phyloP scores from a whole-genome alignment of 1,140 invertebrate species.

The Metopolophium dirhodum region DNA sequence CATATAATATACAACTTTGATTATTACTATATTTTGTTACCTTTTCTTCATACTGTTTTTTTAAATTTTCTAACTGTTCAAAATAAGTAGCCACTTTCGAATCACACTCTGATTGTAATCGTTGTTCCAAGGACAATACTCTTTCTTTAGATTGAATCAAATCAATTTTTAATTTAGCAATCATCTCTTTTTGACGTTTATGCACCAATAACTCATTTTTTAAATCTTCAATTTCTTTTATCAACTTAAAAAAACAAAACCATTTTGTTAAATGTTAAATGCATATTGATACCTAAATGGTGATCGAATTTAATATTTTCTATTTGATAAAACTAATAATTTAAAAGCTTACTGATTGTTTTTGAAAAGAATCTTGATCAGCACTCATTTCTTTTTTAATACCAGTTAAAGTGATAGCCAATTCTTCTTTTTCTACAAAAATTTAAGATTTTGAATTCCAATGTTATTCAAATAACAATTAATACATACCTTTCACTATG shows the following conservation, averaged over 20 bases:
- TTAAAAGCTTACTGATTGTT: slow-evolving; percentile 29
- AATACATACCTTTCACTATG: slow-evolving; percentile 31
- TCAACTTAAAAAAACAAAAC: background rate
- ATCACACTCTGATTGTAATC: slow-evolving; percentile 41
- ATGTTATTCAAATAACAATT: background rate
- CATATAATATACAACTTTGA: background rate
- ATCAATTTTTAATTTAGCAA: slow-evolving; percentile 41
- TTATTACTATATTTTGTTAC: background rate
- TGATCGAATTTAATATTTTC: background rate
- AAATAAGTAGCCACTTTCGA: slow-evolving; percentile 10
- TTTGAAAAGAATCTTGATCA: slow-evolving; percentile 32
- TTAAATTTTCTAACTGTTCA: slow-evolving; percentile 32
- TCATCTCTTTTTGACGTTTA: slow-evolving; percentile 50
- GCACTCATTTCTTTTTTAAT: slow-evolving; percentile 12
- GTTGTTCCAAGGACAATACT: slow-evolving; percentile 30
- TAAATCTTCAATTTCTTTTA: slow-evolving; percentile 50
- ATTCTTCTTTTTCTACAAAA: slow-evolving; percentile 52
- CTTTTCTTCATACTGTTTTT: slow-evolving; percentile 24
- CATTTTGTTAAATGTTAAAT: background rate
- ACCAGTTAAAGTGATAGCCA: slow-evolving; percentile 25
- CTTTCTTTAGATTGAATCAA: slow-evolving; percentile 52
- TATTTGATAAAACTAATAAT: background rate
- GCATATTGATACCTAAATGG: background rate
- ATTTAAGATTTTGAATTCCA: background rate
- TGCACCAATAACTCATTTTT: slow-evolving; percentile 42